Evolutionary conservation across 2,113 vertebrate species (phyloP), one percentile per base, ranked within the genome.

Genomic region (Pterophyllum scalare): DNA sequence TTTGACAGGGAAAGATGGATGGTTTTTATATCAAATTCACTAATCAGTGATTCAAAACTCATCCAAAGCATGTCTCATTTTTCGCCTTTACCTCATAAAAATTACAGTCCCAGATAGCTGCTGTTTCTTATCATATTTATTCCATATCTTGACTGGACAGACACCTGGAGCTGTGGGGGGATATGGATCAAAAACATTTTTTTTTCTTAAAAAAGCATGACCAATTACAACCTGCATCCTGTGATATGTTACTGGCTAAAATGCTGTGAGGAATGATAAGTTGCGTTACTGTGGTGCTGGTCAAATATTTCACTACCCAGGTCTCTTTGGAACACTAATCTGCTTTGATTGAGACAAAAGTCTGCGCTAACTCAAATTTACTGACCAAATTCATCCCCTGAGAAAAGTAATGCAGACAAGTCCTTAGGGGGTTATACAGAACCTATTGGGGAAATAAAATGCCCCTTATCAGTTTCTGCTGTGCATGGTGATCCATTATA

Each of bases 291-390:
- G 57, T 64, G 86, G 59, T 59, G 75, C 77, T 26, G 70, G 72
- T 83, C 83, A 84, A 84, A 79, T 79, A 79, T 86, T 65, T 84
- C 40, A 86, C 82, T 88, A 74, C 19, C 22, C 26, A 1, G 38
- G 65, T 72, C 60, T 59, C 67, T 75, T 6, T 76, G 75, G 38
- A 81, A 20, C 60, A 26, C 20, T 84, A 76, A 84, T 84, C 56
- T 43, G 31, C 20, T 59, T 60, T 1, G 10, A 79, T 54, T 65
- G 43, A 26, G 72, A 31, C 14, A 67, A 31, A 80, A 85, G 59
- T 83, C 70, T 80, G 59, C 33, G 40, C 59, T 24, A 83, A 80
- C 59, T 85, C 43, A 56, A 52, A 80, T 82, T 77, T 60, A 60
- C 80, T 15, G 80, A 46, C 64, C 65, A 33, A 24, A 83, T 81